These are phyloP conservation scores for Cinclus cinclus DNA, from an alignment of 2,113 vertebrate genomes.

Conservation along the genomic window DNA sequence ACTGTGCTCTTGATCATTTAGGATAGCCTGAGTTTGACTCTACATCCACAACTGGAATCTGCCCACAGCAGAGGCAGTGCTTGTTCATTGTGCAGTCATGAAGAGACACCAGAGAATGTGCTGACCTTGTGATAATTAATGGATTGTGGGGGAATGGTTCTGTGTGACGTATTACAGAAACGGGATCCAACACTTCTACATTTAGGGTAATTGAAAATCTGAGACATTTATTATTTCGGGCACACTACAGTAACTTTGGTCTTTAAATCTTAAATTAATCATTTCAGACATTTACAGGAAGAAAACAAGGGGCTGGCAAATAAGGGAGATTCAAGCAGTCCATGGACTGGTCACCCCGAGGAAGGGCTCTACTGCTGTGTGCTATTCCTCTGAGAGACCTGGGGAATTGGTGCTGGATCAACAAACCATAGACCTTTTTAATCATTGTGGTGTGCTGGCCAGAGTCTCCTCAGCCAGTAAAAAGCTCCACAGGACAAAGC, in stretches of 20 bases:
- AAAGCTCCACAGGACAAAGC: neutral
- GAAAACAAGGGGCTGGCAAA: constrained; percentile 18
- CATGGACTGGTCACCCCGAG: neutral
- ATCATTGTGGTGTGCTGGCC: neutral
- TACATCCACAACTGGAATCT: neutral
- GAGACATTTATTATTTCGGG: constrained; percentile 76
- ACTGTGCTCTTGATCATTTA: neutral
- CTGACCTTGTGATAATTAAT: constrained; percentile 76
- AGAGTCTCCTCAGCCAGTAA: neutral
- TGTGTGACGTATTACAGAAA: constrained; percentile 69
- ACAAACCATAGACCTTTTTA: neutral
- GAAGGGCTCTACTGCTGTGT: neutral
- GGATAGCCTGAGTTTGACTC: neutral
- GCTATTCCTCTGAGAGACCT: neutral
- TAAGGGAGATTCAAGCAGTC: neutral
- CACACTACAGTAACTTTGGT: constrained; percentile 59
- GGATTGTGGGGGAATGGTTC: constrained; percentile 63
- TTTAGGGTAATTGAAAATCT: constrained; percentile 77
- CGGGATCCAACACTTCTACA: constrained; percentile 55
- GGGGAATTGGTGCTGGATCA: neutral
- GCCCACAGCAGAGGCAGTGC: neutral
- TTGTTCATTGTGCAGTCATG: constrained; percentile 58
- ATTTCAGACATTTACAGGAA: constrained; percentile 67
- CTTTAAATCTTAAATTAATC: constrained; percentile 71
- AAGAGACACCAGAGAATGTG: constrained; percentile 46